Base-by-base conservation (phyloP, 2,113 vertebrate genomes). In the Eurystomus gularis region DNA sequence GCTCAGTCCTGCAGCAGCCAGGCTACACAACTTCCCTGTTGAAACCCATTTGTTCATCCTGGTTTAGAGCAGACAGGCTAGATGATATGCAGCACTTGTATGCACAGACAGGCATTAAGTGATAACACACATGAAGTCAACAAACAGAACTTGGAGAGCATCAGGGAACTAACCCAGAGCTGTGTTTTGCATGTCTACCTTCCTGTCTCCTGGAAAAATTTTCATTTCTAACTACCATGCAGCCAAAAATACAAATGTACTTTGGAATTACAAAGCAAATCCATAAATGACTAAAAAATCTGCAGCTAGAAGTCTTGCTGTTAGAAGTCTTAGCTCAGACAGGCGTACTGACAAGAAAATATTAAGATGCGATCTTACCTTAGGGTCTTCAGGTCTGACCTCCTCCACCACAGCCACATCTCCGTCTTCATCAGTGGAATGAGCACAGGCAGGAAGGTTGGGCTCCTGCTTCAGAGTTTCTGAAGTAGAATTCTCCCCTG, bases 351-450 rank as follows among this genome's bases (percentile, higher is more conserved):
- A 69, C 9, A 76, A 40, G 55, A 66, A 84, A 26, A 66, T 4
- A 46, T 23, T 19, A 54, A 25, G 25, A 23, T 0, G 6, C 18
- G 29, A 66, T 58, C 94, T 94, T 78, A 99, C 99, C 98, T 97
- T 98, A 17, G 95, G 86, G 11, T 93, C 96, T 25, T 97, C 93
- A 6, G 96, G 94, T 65, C 87, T 96, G 57, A 98, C 80, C 49
- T 98, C 98, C 88, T 99, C 98, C 4, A 99, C 97, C 61, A 99
- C 94, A 13, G 97, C 95, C 6, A 98, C 81, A 40, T 97, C 97
- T 4, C 95, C 95, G 3, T 93, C 96, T 26, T 92, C 79, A 13
- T 82, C 66, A 29, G 86, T 8, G 33, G 92, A 75, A 52, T 91
- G 86, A 28, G 89, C 49, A 42, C 68, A 86, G 1, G 77, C 72